Evolutionary conservation across 2,113 vertebrate genomes (phyloP).

Genomic region (Bagarius yarrelli): DNA sequence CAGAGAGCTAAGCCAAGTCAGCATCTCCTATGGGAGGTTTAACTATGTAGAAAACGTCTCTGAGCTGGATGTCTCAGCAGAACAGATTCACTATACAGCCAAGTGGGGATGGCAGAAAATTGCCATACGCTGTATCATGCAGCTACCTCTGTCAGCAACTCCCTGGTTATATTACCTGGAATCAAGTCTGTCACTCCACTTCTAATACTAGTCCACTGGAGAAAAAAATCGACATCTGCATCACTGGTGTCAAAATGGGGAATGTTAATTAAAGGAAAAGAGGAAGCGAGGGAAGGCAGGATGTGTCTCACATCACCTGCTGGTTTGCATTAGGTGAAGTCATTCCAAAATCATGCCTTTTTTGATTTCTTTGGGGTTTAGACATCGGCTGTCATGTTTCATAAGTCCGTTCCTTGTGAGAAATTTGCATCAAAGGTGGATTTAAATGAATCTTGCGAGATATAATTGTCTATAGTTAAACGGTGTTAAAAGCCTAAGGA

Average conservation of each 20-base stretch:
- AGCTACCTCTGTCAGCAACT: slow-evolving; percentile 43
- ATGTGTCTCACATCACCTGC: slow-evolving; percentile 49
- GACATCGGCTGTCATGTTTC: slow-evolving; percentile 55
- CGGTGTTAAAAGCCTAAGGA: slow-evolving; percentile 7
- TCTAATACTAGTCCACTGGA: slow-evolving; percentile 55
- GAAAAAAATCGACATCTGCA: slow-evolving; percentile 65
- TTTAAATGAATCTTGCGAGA: slow-evolving; percentile 36
- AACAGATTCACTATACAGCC: slow-evolving; percentile 34
- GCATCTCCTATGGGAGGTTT: slow-evolving; percentile 33
- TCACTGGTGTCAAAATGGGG: slow-evolving; percentile 48
- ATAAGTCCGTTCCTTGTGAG: slow-evolving; percentile 39
- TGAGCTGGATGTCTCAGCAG: slow-evolving; percentile 33
- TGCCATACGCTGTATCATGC: slow-evolving; percentile 30
- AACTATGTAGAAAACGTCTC: slow-evolving; percentile 49
- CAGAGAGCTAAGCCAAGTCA: slow-evolving; percentile 15
- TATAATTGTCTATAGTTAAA: slow-evolving; percentile 43
- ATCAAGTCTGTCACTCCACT: slow-evolving; percentile 46
- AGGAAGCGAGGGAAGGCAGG: slow-evolving; percentile 18
- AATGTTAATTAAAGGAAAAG: slow-evolving; percentile 59
- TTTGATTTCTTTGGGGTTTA: slow-evolving; percentile 47
- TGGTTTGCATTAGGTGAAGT: slow-evolving; percentile 54
- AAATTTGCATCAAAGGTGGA: slow-evolving; percentile 40
- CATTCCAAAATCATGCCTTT: slow-evolving; percentile 47
- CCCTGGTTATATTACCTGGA: slow-evolving; percentile 60
- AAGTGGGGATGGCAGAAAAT: slow-evolving; percentile 40